Conservation (phyloP, 2,113 vertebrate genomes). For the Centropristis striata region DNA sequence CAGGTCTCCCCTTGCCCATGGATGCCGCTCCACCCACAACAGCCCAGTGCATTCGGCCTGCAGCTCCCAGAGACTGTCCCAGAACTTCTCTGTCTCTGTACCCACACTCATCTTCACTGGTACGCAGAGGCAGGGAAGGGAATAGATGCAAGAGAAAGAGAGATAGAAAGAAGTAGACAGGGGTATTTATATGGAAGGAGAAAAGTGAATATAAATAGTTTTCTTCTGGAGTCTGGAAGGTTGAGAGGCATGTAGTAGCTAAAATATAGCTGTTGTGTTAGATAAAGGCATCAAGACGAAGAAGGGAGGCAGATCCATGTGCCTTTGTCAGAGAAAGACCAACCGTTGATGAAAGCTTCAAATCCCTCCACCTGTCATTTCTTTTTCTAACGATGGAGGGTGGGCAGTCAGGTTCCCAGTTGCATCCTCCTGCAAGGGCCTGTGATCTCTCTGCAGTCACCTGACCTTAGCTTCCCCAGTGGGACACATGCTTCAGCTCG, state of each 20-base stretch:
- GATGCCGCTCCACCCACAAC: slow-evolving; percentile 99
- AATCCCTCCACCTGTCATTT: slow-evolving; percentile 10
- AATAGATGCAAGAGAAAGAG: slow-evolving; percentile 21
- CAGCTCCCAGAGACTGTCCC: slow-evolving; percentile 97
- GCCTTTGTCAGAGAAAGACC: not conserved
- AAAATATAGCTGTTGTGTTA: not conserved
- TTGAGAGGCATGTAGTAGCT: not conserved
- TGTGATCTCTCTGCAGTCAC: slow-evolving; percentile 43
- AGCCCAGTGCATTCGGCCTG: slow-evolving; percentile 98
- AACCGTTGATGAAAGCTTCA: not conserved
- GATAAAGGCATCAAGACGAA: slow-evolving; percentile 3
- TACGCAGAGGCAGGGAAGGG: slow-evolving; percentile 88
- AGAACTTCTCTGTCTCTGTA: slow-evolving; percentile 99
- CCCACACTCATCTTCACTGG: slow-evolving; percentile 99
- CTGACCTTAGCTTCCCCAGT: slow-evolving; percentile 58
- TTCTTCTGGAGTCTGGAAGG: slow-evolving; percentile 4
- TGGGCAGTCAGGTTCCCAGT: slow-evolving; percentile 17
- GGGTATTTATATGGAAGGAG: not conserved
- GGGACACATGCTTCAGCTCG: slow-evolving; percentile 80
- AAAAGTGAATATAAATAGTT: not conserved
- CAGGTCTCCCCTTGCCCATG: slow-evolving; percentile 98
- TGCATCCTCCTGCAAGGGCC: slow-evolving; percentile 8
- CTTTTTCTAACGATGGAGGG: not conserved
- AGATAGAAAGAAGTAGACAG: slow-evolving; percentile 8
- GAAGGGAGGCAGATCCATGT: slow-evolving; percentile 6